phyloP scores from a whole-genome alignment of 2,888 invertebrate species.

The Synergus laeviventris region DNA sequence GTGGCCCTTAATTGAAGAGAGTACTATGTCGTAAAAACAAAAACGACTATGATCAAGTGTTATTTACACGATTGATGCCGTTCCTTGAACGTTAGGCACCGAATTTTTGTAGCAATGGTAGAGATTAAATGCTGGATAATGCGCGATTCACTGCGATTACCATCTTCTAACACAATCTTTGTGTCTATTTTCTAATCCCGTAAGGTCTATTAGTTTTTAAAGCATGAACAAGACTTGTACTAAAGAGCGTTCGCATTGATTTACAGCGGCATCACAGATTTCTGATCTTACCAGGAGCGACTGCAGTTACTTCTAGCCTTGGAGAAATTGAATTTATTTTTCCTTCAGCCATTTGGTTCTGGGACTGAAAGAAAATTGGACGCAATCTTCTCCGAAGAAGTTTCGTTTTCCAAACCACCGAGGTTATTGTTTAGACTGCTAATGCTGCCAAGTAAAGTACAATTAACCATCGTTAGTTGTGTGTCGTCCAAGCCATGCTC shows the following conservation, averaged over 20 bases:
- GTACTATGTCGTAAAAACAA: not conserved
- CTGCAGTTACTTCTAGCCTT: conserved; percentile 42
- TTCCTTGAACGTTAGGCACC: conserved; percentile 30
- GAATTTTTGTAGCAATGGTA: not conserved
- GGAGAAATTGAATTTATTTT: conserved; percentile 35
- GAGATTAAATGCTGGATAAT: conserved; percentile 1
- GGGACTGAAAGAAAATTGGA: conserved; percentile 66
- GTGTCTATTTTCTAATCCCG: not conserved
- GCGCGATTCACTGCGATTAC: conserved; percentile 27
- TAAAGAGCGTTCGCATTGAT: conserved; percentile 39
- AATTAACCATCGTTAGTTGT: conserved; percentile 69
- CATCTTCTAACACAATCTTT: not conserved
- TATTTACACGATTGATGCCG: conserved; percentile 29
- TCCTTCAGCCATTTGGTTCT: conserved; percentile 72
- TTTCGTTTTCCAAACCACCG: conserved; percentile 59
- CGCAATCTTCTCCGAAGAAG: conserved; percentile 61
- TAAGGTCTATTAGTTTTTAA: conserved; percentile 22
- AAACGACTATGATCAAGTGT: conserved; percentile 4
- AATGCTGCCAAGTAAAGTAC: conserved; percentile 66
- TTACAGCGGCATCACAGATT: conserved; percentile 45
- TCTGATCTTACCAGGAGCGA: conserved; percentile 40
- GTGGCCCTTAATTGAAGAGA: not conserved
- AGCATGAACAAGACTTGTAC: conserved; percentile 31
- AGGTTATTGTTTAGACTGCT: conserved; percentile 72
- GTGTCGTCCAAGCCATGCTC: conserved; percentile 67